phyloP scores from a whole-genome alignment of 2,797 vertebrate species.

The Caiman crocodilus region DNA sequence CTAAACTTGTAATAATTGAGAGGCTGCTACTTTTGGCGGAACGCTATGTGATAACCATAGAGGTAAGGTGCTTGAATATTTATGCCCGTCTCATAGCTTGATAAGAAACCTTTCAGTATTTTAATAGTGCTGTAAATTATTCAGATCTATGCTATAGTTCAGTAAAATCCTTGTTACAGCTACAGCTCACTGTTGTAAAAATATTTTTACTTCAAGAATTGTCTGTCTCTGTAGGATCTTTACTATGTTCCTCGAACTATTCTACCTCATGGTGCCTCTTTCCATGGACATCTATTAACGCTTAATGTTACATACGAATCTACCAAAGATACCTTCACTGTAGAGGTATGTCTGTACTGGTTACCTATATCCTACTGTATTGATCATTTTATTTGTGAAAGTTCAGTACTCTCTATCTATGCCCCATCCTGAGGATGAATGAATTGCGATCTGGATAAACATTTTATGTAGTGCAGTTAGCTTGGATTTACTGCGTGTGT shows the following conservation, averaged over 20 bases:
- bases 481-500: not conserved
- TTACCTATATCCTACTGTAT: accelerated
- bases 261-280: slow-evolving; percentile 99
- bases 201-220: not conserved
- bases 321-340: slow-evolving; percentile 98
- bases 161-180: not conserved
- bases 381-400: not conserved
- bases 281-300: slow-evolving; percentile 95
- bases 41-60: slow-evolving; percentile 98
- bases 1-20: slow-evolving; percentile 98
- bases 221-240: slow-evolving; percentile 86
- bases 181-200: not conserved
- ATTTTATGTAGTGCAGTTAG: not conserved
- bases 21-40: slow-evolving; percentile 96
- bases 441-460: not conserved
- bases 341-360: slow-evolving; percentile 88
- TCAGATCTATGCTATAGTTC: not conserved
- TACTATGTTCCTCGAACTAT: slow-evolving; percentile 99
- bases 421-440: not conserved
- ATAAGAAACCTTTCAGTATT: not conserved
- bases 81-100: not conserved
- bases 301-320: slow-evolving; percentile 97
- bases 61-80: slow-evolving; percentile 82
- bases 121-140: not conserved
- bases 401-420: not conserved